Evolutionary conservation across 2,797 vertebrate species (phyloP), one percentile per base, ranked within the genome.

Genomic region (Danio tinwini): DNA sequence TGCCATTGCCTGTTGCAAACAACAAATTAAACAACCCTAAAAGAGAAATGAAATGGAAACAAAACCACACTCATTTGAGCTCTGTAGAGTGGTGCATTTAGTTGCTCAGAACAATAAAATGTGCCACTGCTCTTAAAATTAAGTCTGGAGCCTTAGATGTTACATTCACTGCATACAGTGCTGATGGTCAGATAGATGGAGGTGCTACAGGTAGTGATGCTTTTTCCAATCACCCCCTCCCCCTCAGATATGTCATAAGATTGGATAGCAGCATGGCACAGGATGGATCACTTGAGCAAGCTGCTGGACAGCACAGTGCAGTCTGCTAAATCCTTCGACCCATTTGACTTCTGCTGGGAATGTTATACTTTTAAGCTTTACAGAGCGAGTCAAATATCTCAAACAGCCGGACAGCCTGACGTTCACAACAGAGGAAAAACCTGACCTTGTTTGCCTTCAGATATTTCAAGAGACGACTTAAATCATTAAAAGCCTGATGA

Each of bases 241-340:
- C 0, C 40, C 42, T 73, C 14, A 45, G 19, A 47, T 58, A 19
- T 47, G 17, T 59, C 40, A 73, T 59, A 29, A 74, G 72, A 74
- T 17, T 62, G 72, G 45, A 74, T n/a, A 49, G 29, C 58, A 2
- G 44, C 42, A 49, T 50, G 7, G 58, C 58, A 74, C 58, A 62
- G 56, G 56, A 74, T 61, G 45, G 56, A 74, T 74, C 56, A 74
- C 44, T 74, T 62, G 53, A 45, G 7, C 0, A 40, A 45, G 52
- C 40, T 3, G 5, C 52, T 72, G 40, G 40, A 58, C 40, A 72
- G 13, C 39, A 56, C 37, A 58, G 53, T 10, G 52, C 17, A 44
- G 40, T 42, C 40, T 7, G 17, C 69, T 55, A 56, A 74, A 74
- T 42, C 71, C 6, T n/a, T 13, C 14, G 45, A 49, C 45, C 56